Percentiles rank a stretch among this genome's conserved stretches.
These are phyloP conservation scores for Ostrea denselamellosa DNA, from an alignment of 1,140 invertebrate genomes.

Conservation along the genomic window DNA sequence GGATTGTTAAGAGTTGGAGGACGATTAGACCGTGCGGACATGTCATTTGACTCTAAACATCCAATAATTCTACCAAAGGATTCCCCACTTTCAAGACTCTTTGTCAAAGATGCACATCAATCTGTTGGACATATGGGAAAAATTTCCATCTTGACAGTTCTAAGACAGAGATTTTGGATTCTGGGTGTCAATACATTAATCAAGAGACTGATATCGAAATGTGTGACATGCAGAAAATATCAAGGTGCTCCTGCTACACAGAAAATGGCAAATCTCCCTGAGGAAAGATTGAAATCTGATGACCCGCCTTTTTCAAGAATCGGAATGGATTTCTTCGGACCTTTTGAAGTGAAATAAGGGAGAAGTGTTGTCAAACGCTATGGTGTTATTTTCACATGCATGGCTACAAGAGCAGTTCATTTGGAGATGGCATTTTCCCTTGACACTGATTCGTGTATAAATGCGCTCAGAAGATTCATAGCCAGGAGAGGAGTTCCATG, in stretches of 20 bases:
- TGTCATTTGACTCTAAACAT: conserved; percentile 54
- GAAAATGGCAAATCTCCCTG: conserved; percentile 62
- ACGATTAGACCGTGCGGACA: conserved; percentile 36
- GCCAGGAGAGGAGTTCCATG: conserved; percentile 52
- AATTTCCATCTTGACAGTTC: conserved; percentile 46
- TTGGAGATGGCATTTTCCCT: conserved; percentile 55
- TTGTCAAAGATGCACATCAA: conserved; percentile 51
- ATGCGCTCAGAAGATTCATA: conserved; percentile 59
- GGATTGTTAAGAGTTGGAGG: conserved; percentile 55
- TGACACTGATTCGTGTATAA: conserved; percentile 54
- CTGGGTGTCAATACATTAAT: conserved; percentile 36
- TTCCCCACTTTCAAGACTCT: conserved; percentile 40
- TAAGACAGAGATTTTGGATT: conserved; percentile 53
- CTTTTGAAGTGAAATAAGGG: conserved; percentile 52
- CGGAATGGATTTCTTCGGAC: conserved; percentile 63
- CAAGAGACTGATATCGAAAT: conserved; percentile 53
- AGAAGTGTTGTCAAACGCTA: conserved; percentile 49
- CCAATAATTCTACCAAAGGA: conserved; percentile 54
- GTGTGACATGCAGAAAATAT: conserved; percentile 61
- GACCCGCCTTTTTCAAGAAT: conserved; percentile 56
- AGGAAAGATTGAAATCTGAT: conserved; percentile 55
- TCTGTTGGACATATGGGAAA: conserved; percentile 51
- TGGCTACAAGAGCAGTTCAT: conserved; percentile 45
- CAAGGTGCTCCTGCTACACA: conserved; percentile 41
- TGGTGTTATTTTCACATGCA: conserved; percentile 52